Evolutionary conservation across 2,888 invertebrate species (phyloP).

Genomic region (Caenorhabditis drosophilae): DNA sequence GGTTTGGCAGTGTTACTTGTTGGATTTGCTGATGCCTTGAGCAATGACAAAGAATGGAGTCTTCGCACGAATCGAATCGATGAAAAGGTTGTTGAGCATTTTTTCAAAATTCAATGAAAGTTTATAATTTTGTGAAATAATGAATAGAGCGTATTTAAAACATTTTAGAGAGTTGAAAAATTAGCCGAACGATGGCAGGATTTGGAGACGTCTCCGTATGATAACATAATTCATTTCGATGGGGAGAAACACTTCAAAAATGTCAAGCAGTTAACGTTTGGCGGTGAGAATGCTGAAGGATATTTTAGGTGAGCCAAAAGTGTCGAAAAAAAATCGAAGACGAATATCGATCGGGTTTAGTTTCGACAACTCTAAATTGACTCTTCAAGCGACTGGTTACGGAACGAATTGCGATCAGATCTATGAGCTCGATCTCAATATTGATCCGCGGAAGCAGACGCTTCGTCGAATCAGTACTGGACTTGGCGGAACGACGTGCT

Average conservation of each 20-base stretch:
- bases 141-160: too few species aligned
- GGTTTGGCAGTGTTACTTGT: too few species aligned
- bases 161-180: too few species aligned
- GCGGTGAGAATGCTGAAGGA: constrained; percentile 64
- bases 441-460: constrained; percentile 42
- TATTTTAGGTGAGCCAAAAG: constrained; percentile 60
- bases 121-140: too few species aligned
- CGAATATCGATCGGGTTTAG: too few species aligned
- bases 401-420: constrained; percentile 65
- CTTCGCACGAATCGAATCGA: too few species aligned
- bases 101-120: too few species aligned
- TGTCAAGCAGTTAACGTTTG: constrained; percentile 65
- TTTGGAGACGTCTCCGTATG: constrained; percentile 40
- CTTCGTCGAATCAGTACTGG: constrained; percentile 52
- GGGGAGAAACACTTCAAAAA: constrained; percentile 58
- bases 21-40: too few species aligned
- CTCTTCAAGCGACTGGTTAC: constrained; percentile 62
- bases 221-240: constrained; percentile 46
- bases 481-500: constrained; percentile 61
- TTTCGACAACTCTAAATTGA: constrained; percentile 59
- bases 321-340: too few species aligned
- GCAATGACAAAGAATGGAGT: too few species aligned
- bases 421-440: constrained; percentile 60
- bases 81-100: too few species aligned
- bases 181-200: constrained; percentile 41